These are phyloP conservation scores for Sylvicapra grimmia DNA, from an alignment of 2,113 vertebrate species.

Conservation along the genomic window DNA sequence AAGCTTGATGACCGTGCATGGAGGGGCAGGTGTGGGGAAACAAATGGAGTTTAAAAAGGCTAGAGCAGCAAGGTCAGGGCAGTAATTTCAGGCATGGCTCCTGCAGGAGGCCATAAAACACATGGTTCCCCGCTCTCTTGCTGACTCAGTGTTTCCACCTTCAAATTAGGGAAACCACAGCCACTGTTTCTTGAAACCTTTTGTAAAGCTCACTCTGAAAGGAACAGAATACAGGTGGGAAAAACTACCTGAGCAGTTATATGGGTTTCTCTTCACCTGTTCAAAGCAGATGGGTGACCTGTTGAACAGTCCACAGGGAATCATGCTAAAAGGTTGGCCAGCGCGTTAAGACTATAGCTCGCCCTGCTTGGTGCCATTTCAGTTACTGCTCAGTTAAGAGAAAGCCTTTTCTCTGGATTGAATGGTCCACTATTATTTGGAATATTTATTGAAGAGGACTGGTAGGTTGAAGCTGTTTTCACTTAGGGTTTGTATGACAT, in stretches of 20 bases:
- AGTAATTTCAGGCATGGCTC: background rate
- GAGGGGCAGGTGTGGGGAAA: background rate
- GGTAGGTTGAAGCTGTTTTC: constrained; percentile 75
- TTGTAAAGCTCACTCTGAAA: background rate
- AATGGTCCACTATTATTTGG: constrained; percentile 55
- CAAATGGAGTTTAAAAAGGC: background rate
- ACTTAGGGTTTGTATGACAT: constrained; percentile 74
- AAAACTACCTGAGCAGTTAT: background rate
- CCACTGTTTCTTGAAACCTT: background rate
- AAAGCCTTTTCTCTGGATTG: constrained; percentile 62
- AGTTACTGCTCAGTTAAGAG: constrained; percentile 54
- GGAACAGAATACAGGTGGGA: background rate
- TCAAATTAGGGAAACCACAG: background rate
- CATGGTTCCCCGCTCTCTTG: background rate
- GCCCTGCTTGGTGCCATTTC: constrained; percentile 20
- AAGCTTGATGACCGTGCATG: background rate
- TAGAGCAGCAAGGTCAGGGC: background rate
- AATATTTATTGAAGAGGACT: constrained; percentile 75
- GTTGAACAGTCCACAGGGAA: background rate
- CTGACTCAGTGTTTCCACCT: constrained; percentile 4
- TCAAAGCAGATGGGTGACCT: background rate
- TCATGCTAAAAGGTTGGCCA: background rate
- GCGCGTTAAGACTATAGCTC: background rate
- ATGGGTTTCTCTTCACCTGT: background rate
- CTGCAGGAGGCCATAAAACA: background rate